A percentile compares a stretch with the other conserved stretches of the same genome.
phyloP scores from a whole-genome alignment of 1,140 invertebrate species.

The Drosophila nigromelanica region DNA sequence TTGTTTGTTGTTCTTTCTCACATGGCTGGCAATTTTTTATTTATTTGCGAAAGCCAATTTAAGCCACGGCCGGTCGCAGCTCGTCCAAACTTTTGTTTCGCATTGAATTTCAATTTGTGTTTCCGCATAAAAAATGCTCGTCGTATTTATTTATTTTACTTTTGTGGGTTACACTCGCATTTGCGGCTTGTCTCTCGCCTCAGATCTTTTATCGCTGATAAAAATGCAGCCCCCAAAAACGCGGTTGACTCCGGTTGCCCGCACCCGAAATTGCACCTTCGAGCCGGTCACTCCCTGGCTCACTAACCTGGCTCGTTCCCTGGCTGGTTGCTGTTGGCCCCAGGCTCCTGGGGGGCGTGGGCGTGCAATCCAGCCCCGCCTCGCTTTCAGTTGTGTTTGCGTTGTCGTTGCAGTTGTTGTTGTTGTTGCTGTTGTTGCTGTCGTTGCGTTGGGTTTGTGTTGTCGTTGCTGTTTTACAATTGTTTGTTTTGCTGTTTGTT shows the following conservation, averaged over 20 bases:
- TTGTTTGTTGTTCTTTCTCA: constrained; percentile 36
- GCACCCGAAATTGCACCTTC: constrained; percentile 27
- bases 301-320: constrained; percentile 7
- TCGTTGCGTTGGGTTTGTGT: constrained; percentile 21
- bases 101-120: constrained; percentile 83
- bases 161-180: constrained; percentile 58
- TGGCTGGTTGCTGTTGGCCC: constrained; percentile 14
- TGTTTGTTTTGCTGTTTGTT: constrained; percentile 83
- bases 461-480: constrained; percentile 72
- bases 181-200: constrained; percentile 25
- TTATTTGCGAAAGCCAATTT: constrained; percentile 80
- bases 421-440: not conserved
- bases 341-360: constrained; percentile 46
- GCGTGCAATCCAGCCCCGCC: constrained; percentile 66
- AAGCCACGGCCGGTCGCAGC: constrained; percentile 29
- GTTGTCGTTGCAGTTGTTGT: constrained; percentile 44
- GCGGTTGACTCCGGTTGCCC: constrained; percentile 23
- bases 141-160: constrained; percentile 53
- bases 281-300: constrained; percentile 32
- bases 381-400: constrained; percentile 25
- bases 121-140: constrained; percentile 70
- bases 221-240: constrained; percentile 50
- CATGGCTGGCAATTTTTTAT: constrained; percentile 52
- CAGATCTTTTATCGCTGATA: constrained; percentile 78
- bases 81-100: constrained; percentile 56